Evolutionary conservation across 2,797 vertebrate species (phyloP).

Genomic region (Melanogrammus aeglefinus): DNA sequence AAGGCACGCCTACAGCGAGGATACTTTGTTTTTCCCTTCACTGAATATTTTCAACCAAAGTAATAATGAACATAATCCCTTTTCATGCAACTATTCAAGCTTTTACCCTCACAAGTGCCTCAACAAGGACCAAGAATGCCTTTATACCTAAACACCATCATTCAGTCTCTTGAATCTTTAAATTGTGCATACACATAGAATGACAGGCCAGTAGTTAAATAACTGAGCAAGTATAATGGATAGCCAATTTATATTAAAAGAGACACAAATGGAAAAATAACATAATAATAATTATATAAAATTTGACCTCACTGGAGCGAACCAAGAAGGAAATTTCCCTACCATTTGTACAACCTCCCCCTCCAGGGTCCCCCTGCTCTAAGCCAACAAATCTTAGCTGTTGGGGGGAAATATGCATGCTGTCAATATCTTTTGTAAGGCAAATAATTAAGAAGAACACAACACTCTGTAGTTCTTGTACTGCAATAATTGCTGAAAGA

Average conservation of each 20-base stretch:
- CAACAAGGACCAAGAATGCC: slow-evolving; percentile 57
- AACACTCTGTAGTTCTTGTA: slow-evolving; percentile 56
- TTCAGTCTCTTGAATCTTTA: slow-evolving; percentile 73
- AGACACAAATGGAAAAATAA: slow-evolving; percentile 86
- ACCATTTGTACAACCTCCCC: slow-evolving; percentile 86
- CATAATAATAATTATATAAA: slow-evolving; percentile 89
- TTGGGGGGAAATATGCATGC: slow-evolving; percentile 76
- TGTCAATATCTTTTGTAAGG: slow-evolving; percentile 68
- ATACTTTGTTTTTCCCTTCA: slow-evolving; percentile 23
- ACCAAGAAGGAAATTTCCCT: slow-evolving; percentile 83
- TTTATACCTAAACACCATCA: slow-evolving; percentile 65
- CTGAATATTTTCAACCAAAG: slow-evolving; percentile 23
- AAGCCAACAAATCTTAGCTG: slow-evolving; percentile 82
- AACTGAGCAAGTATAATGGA: slow-evolving; percentile 86
- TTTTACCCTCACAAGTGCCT: slow-evolving; percentile 39
- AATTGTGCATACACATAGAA: slow-evolving; percentile 82
- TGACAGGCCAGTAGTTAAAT: slow-evolving; percentile 83
- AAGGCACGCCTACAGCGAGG: slow-evolving; percentile 16
- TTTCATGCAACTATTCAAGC: slow-evolving; percentile 50
- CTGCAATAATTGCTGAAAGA: slow-evolving; percentile 42
- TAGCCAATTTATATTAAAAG: slow-evolving; percentile 83
- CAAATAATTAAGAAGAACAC: slow-evolving; percentile 62
- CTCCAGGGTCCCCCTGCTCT: slow-evolving; percentile 72
- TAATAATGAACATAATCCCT: slow-evolving; percentile 49
- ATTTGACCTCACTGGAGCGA: slow-evolving; percentile 86